Conservation (phyloP, 2,888 invertebrate species). For the Petrolisthes manimaculis region DNA sequence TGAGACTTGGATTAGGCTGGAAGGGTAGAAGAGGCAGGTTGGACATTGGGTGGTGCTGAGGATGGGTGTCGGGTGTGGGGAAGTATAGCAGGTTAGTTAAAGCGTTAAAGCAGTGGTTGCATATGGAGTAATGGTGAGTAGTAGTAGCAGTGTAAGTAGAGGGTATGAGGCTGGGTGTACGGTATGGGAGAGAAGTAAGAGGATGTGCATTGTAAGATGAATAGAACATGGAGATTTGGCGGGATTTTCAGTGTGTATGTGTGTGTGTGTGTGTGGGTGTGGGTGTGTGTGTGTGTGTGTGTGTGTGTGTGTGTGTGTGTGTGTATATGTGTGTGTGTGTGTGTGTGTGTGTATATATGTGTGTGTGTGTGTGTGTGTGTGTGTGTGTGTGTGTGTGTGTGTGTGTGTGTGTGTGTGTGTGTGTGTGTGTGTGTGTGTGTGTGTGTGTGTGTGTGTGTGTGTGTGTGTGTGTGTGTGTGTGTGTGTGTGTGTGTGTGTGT, state of each 20-base stretch:
- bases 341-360: conserved; percentile 26
- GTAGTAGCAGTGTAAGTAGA: too few species aligned
- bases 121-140: too few species aligned
- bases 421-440: conserved; percentile 16
- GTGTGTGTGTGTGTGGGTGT: not conserved
- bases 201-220: too few species aligned
- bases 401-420: conserved; percentile 8
- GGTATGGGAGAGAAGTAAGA: too few species aligned
- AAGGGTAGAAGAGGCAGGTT: too few species aligned
- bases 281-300: conserved; percentile 14
- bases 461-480: conserved; percentile 35
- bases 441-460: conserved; percentile 25
- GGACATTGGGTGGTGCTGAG: too few species aligned
- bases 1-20: too few species aligned
- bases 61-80: too few species aligned
- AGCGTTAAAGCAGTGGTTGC: too few species aligned
- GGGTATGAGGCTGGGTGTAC: too few species aligned
- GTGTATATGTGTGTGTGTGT: conserved; percentile 15
- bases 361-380: conserved; percentile 36
- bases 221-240: not conserved
- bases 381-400: conserved; percentile 33
- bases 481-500: conserved; percentile 3
- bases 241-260: too few species aligned
- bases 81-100: too few species aligned
- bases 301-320: conserved; percentile 22